Evolutionary conservation across 2,888 invertebrate genomes (phyloP).

Genomic region (Amphipyra berbera): DNA sequence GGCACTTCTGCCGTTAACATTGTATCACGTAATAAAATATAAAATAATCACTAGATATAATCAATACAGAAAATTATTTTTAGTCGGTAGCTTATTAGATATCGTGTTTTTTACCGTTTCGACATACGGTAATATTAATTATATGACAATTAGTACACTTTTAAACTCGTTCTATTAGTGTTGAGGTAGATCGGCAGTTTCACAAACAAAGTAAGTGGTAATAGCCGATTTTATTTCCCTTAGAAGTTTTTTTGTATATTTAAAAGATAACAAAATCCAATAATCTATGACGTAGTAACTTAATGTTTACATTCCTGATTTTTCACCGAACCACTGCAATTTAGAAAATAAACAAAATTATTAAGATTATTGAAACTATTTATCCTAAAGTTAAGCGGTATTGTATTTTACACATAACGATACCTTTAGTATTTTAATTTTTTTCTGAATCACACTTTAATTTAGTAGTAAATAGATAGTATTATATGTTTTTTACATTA

Average conservation of each 20-base stretch:
- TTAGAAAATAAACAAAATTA: conserved; percentile 1
- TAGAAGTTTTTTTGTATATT: conserved; percentile 4
- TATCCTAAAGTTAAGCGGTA: neutral
- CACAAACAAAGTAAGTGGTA: neutral
- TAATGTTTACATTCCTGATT: conserved; percentile 38
- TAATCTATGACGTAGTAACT: conserved; percentile 1
- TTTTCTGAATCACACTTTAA: conserved; percentile 11
- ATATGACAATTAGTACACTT: conserved; percentile 3
- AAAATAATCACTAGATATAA: conserved; percentile 30
- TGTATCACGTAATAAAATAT: conserved; percentile 49
- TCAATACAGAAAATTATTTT: conserved; percentile 18
- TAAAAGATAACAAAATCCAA: conserved; percentile 1
- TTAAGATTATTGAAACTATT: too few species aligned
- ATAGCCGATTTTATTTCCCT: conserved; percentile 12
- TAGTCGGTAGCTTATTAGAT: conserved; percentile 20
- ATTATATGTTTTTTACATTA: conserved; percentile 7
- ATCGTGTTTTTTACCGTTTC: conserved; percentile 28
- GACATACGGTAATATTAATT: conserved; percentile 26
- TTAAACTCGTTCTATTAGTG: neutral
- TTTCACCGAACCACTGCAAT: conserved; percentile 22
- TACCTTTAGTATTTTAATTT: conserved; percentile 1
- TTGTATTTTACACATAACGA: conserved; percentile 1
- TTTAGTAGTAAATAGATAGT: conserved; percentile 18
- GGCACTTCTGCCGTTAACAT: conserved; percentile 39
- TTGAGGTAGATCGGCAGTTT: neutral